Evolutionary conservation across 2,888 invertebrate genomes (phyloP), one percentile per base, ranked within the genome.

Genomic region (Hofmannophila pseudospretella): DNA sequence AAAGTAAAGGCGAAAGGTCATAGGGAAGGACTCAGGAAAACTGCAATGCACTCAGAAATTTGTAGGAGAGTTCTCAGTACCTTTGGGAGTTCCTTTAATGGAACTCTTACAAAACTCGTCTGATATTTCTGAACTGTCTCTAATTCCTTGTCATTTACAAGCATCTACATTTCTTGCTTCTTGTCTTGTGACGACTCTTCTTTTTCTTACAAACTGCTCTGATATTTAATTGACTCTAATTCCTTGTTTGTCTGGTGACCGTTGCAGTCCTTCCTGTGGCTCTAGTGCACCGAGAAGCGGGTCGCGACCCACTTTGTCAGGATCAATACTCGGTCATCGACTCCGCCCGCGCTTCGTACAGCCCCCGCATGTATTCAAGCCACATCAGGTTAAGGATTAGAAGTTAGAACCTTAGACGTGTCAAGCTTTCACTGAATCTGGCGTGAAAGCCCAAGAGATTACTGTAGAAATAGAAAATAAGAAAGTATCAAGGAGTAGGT

Each of bases 261-360:
- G 61, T 43, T 80, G 77, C 77, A 80, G 51, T 52, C 53, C 56
- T 58, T 52, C 57, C 50, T 45, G 47, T 64, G 50, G 63, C 66
- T 72, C 2, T 27, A 27, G 67, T 86, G 86, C 84, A 86, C 66
- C 74, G 72, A 68, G 70, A 80, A 84, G 67, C 77, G 55, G 84
- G 84, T 77, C 82, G 69, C 70, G 82, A 82, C 86, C 87, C 71
- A 87, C 78, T 75, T 85, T 63, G 65, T 52, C 57, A 54, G 72
- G 82, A 85, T 86, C 85, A 78, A 86, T 86, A 86, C 82, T 74
- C 80, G 86, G 86, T 82, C 86, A 84, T 78, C 84, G 84, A 82
- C 84, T 77, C 60, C 60, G 60, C 68, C 70, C 67, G 73, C 74
- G 65, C 67, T 61, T 62, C 58, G 54, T 54, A 49, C 53, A 36